Percentiles rank a stretch among this genome's conserved stretches.
Evolutionary conservation across 2,888 invertebrate species (phyloP).

Genomic region (Epirrhoe alternata): DNA sequence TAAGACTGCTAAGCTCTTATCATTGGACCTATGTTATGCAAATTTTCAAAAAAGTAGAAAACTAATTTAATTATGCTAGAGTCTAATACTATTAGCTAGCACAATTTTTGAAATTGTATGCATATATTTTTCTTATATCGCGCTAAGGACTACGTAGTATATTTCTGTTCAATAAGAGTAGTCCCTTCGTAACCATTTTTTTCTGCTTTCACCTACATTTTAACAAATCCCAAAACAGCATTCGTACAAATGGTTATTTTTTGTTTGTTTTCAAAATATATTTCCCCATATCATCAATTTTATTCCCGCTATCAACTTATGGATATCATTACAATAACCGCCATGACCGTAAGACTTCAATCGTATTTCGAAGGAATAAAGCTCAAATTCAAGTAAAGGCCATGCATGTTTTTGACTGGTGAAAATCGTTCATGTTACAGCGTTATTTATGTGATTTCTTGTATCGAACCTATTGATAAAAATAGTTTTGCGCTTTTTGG

Average conservation of each 20-base stretch:
- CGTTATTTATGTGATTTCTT: slow-evolving; percentile 27
- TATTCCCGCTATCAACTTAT: slow-evolving; percentile 16
- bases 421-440: slow-evolving; percentile 25
- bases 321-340: slow-evolving; percentile 23
- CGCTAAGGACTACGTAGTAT: too few species aligned
- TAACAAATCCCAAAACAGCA: not conserved
- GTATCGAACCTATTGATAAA: slow-evolving; percentile 21
- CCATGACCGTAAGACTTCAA: not conserved
- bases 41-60: too few species aligned
- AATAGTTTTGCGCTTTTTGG: too few species aligned
- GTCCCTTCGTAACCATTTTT: too few species aligned
- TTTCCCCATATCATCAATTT: slow-evolving; percentile 28
- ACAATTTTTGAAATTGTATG: too few species aligned
- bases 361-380: slow-evolving; percentile 13
- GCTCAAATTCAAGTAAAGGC: slow-evolving; percentile 12
- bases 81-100: too few species aligned
- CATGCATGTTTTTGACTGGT: slow-evolving; percentile 16
- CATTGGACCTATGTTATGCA: too few species aligned
- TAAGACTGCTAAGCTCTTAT: too few species aligned
- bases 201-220: not conserved
- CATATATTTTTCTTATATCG: too few species aligned
- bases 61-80: too few species aligned
- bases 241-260: not conserved
- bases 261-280: slow-evolving; percentile 11
- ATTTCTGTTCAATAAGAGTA: too few species aligned